These are phyloP conservation scores for Platysternon megacephalum DNA, from an alignment of 2,113 vertebrate genomes.

Conservation along the genomic window DNA sequence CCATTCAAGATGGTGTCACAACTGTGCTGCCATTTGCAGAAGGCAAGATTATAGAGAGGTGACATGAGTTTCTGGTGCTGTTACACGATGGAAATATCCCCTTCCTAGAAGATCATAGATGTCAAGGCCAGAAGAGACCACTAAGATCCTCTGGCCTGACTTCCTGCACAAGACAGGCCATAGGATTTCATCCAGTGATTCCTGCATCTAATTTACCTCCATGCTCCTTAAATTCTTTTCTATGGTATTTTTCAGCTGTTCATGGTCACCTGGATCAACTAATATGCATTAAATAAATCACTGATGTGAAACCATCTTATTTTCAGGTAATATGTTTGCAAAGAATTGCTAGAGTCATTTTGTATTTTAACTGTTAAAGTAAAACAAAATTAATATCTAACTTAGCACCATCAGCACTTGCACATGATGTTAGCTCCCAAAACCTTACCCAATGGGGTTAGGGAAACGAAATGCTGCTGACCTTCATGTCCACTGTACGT, in stretches of 20 bases:
- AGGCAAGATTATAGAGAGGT: neutral
- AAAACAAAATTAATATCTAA: neutral
- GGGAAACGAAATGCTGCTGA: slow-evolving; percentile 26
- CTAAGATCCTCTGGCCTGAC: neutral
- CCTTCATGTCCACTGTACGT: slow-evolving; percentile 16
- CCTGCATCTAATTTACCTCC: neutral
- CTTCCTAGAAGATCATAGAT: neutral
- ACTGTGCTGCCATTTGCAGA: neutral
- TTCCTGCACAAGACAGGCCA: neutral
- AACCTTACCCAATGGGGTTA: neutral
- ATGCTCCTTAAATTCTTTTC: neutral
- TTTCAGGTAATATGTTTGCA: slow-evolving; percentile 29
- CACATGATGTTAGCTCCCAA: neutral
- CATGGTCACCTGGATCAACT: neutral
- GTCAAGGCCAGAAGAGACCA: neutral
- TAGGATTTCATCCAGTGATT: neutral
- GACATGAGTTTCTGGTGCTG: neutral
- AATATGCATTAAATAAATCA: slow-evolving; percentile 33
- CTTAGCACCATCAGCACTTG: neutral
- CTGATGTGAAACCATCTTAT: neutral
- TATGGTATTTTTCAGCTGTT: slow-evolving; percentile 1
- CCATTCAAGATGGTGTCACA: neutral
- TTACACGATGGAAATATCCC: neutral
- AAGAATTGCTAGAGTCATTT: neutral
- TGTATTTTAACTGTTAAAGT: neutral